These are phyloP conservation scores for Pseudorhiza aurosa DNA, from an alignment of 30 jellyfish, hydroid and myxozoan genomes.

Conservation along the genomic window DNA sequence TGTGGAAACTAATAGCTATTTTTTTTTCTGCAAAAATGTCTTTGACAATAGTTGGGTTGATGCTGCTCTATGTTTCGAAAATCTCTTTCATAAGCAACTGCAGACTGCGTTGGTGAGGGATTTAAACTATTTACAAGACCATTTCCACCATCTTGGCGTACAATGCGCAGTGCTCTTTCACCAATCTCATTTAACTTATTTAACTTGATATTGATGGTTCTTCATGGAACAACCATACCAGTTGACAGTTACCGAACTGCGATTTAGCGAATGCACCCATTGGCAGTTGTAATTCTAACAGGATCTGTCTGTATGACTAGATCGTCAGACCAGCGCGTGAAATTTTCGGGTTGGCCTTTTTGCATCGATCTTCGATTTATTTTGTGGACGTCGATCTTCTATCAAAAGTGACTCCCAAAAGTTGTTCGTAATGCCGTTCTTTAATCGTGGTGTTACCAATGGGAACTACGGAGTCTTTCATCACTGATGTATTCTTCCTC, in stretches of 20 bases:
- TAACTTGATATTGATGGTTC: background rate
- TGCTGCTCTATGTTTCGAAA: background rate
- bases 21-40: background rate
- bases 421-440: no score
- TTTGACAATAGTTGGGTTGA: background rate
- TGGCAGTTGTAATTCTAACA: no score
- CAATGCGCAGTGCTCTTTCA: background rate
- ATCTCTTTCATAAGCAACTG: slow-evolving; percentile 1
- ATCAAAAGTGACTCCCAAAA: no score
- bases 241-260: background rate
- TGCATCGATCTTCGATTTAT: no score
- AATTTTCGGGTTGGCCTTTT: no score
- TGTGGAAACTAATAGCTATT: background rate
- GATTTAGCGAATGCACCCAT: background rate
- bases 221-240: background rate
- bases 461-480: no score
- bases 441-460: no score
- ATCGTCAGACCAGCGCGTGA: no score
- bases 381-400: no score
- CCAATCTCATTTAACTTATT: background rate
- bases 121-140: background rate
- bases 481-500: no score
- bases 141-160: background rate
- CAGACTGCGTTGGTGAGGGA: background rate
- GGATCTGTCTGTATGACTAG: no score